Evolutionary conservation across 2,113 vertebrate genomes (phyloP).

Genomic region (Nestor notabilis): DNA sequence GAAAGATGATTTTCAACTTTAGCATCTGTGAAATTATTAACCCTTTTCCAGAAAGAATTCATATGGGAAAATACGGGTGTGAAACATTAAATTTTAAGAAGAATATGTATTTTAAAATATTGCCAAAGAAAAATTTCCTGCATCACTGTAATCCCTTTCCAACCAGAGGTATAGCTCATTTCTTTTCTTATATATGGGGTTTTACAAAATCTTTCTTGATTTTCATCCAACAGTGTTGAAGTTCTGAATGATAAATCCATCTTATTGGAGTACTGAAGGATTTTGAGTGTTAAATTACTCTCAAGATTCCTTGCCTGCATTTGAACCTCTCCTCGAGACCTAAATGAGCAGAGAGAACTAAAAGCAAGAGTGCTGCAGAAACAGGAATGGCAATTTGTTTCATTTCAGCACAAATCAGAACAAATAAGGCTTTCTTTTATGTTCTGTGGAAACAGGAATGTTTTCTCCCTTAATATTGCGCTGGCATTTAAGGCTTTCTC

Average conservation of each 20-base stretch:
- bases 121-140: background rate
- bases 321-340: background rate
- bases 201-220: background rate
- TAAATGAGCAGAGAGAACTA: background rate
- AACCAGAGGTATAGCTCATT: background rate
- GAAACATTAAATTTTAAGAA: background rate
- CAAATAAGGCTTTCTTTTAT: background rate
- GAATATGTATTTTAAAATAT: background rate
- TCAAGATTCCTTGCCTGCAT: background rate
- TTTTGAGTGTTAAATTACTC: background rate
- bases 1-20: background rate
- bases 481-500: background rate
- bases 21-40: background rate
- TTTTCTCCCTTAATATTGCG: background rate
- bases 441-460: background rate
- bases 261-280: background rate
- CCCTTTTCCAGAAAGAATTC: background rate
- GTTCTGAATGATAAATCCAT: slow-evolving; percentile 16
- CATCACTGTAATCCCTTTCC: background rate
- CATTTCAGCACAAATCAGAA: background rate
- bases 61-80: background rate
- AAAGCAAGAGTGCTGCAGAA: background rate
- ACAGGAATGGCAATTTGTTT: background rate
- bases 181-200: background rate
- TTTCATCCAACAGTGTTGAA: background rate